These are phyloP conservation scores for Phalera bucephala DNA, from an alignment of 2,888 invertebrate species.

Conservation along the genomic window DNA sequence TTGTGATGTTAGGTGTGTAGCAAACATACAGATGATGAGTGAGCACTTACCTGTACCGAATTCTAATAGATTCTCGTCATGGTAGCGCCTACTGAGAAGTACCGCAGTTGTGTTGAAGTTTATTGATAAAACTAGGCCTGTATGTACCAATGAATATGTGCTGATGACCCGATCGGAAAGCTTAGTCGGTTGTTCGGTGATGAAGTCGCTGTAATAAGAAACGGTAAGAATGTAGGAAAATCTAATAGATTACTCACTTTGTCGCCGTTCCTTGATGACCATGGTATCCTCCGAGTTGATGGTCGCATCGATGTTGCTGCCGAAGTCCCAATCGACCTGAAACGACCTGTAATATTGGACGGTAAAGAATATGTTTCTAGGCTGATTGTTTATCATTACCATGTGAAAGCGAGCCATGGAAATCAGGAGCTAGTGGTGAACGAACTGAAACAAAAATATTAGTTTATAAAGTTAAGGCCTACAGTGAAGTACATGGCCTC, in stretches of 20 bases:
- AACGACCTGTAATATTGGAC: slow-evolving; percentile 16
- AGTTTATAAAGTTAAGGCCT: slow-evolving; percentile 20
- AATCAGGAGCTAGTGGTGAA: slow-evolving; percentile 21
- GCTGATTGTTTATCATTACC: slow-evolving; percentile 14
- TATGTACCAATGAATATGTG: background rate
- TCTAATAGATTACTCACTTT: slow-evolving; percentile 2
- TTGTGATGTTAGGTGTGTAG: background rate
- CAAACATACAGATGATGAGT: background rate
- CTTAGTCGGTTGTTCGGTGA: slow-evolving; percentile 1
- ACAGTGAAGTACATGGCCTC: slow-evolving; percentile 9
- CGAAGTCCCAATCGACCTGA: slow-evolving; percentile 5
- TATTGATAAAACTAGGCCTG: slow-evolving; percentile 2
- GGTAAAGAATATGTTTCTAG: slow-evolving; percentile 6
- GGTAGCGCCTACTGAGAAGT: slow-evolving; percentile 3
- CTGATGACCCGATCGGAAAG: slow-evolving; percentile 2
- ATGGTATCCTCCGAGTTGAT: slow-evolving; percentile 10
- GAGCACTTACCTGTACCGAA: slow-evolving; percentile 6
- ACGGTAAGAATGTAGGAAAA: background rate
- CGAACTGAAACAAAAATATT: slow-evolving; percentile 23
- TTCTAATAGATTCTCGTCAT: slow-evolving; percentile 4
- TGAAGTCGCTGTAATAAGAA: background rate
- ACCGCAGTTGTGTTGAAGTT: slow-evolving; percentile 3
- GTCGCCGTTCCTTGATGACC: slow-evolving; percentile 13
- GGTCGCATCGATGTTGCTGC: slow-evolving; percentile 14
- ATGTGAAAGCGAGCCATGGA: slow-evolving; percentile 9